Evolutionary conservation across 2,888 invertebrate species (phyloP), one percentile per base, ranked within the genome.

Genomic region (Rhabditoides inermis): DNA sequence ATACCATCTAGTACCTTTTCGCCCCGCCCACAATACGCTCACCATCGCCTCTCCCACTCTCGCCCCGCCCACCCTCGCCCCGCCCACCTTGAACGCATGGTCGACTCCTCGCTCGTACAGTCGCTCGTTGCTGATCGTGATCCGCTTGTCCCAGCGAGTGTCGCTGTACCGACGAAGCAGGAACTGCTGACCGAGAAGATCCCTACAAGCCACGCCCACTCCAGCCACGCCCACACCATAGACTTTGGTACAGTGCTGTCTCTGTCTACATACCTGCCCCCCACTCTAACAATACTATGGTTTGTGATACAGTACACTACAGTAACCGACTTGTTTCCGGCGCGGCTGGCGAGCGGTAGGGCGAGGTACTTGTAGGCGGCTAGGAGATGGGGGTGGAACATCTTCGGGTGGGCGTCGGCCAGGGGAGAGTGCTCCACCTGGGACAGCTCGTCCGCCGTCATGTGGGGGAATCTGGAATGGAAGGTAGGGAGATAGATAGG

Each of bases 361-460:
- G 79, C 77, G 45, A 78, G 78, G 60, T 73, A 79, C 55, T 79
- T 79, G 70, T 79, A 80, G 3, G 80, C 78, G 39, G 70, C 57
- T 56, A 78, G 70, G 37, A 79, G 70, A 49, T 75, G 69, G 2
- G 76, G 75, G 51, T 76, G 76, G 58, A 78, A 77, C 22, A 78
- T 60, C 15, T 74, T 72, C 15, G 73, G 69, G 56, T 77, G 69
- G 42, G 70, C 46, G 41, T 69, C 69, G n/a, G 70, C 55, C 6
- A 90, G 79, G 0, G 87, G 86, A 26, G 85, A 85, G 15, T 88
- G 79, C 45, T 90, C 79, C 26, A 94, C 78, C 72, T 87, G 85
- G 0, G 88, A 86, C 60, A 94, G 77, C 77, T 94, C 88, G 49
- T 86, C 82, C 0, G 89, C 88, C 20, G 87, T 85, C 89, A 94